Evolutionary conservation across 2,113 vertebrate species (phyloP), one percentile per base, ranked within the genome.

Genomic region (Aspiorhynchus laticeps): DNA sequence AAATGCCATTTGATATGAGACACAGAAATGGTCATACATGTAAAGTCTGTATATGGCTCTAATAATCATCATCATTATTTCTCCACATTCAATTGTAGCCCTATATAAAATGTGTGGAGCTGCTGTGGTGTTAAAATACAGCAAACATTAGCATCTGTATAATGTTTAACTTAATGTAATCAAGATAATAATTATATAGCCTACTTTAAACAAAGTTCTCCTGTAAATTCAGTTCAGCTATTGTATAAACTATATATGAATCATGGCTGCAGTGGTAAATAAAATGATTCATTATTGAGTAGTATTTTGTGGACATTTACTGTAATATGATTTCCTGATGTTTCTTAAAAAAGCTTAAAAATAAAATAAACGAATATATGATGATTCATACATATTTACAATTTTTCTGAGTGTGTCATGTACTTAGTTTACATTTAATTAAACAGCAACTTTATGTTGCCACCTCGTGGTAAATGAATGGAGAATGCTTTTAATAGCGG

Each of bases 381-480:
- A 74, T 71, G 33, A 73, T 73, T 73, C 9, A 73, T 73, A 12
- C 19, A 41, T 73, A 24, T 41, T 73, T 5, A 11, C 3, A 71
- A 38, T 73, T 5, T 24, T 53, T 41, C 10, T 24, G 2, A 41
- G 19, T 17, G 6, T 5, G 77, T 36, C 21, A 8, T n/a, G 2
- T n/a, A 2, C 10, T 38, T 14, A 59, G 11, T 59, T 26, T 38
- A 33, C 38, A 59, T 59, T 59, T n/a, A 3, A 9, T 59, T 59
- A 24, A 59, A 59, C 7, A 7, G 7, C 7, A 61, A 41, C 33
- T 14, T 80, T 61, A 36, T 67, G 80, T 51, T 71, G 17, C 80
- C 63, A 31, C 81, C 81, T 83, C 21, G 63, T 83, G 63, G 81
- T 51, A 19, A 83, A 69, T 33, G 5, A 71, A 69, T 7, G 14